Conservation (phyloP, 2,797 vertebrate species). For the Leontocebus nigricollis region DNA sequence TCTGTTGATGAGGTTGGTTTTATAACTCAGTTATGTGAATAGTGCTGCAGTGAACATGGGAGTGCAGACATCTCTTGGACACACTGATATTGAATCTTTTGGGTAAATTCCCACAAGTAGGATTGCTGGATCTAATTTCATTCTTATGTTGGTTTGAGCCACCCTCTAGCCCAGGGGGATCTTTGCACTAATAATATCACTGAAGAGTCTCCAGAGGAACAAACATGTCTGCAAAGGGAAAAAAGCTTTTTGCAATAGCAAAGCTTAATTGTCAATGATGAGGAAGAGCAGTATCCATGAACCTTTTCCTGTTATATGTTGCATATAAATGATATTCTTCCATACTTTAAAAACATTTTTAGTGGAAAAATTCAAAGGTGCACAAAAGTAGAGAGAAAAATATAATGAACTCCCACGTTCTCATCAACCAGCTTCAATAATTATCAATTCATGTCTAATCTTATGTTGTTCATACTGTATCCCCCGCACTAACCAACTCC, state of each 20-base stretch:
- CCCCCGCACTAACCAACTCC: background rate
- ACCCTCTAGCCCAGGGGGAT: background rate
- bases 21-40: background rate
- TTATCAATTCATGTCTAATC: background rate
- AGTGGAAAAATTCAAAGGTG: constrained; percentile 3
- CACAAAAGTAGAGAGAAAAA: background rate
- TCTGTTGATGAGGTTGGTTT: background rate
- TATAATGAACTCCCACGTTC: background rate
- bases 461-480: constrained; percentile 20
- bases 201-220: background rate
- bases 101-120: background rate
- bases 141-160: background rate
- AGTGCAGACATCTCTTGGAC: background rate
- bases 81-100: background rate
- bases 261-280: background rate
- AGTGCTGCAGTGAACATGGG: background rate
- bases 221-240: background rate
- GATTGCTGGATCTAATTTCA: background rate
- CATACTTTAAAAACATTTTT: background rate
- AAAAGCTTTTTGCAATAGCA: background rate
- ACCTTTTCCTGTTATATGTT: background rate
- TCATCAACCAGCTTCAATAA: background rate
- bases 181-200: background rate
- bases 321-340: background rate
- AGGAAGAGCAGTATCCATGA: background rate